Evolutionary conservation across 2,888 invertebrate genomes (phyloP), one percentile per base, ranked within the genome.

Genomic region (Andrena haemorrhoa): DNA sequence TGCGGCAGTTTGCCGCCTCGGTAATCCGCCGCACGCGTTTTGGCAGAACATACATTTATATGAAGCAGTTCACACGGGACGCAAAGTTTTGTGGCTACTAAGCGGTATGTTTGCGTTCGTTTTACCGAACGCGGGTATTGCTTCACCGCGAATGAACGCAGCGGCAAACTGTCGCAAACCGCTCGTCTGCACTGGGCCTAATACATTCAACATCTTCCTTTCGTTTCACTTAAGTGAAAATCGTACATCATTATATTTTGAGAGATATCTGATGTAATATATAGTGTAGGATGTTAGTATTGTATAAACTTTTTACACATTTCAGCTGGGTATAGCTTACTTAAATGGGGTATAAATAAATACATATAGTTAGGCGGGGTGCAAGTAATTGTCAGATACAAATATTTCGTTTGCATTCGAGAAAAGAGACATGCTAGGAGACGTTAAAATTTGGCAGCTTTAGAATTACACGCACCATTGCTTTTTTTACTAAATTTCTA

Each of bases 251-350:
- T 77, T 82, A 82, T 70, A 74, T 83, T 82, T 82, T 77, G 77
- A 69, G 66, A 51, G 74, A 71, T 74, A 71, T 35, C 33, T 26
- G 61, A 63, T 71, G 77, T 83, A 81, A 71, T 73, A 73, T 83
- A 83, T 73, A 76, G 60, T 35, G 51, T 82, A 82, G 63, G 51
- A 61, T 76, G 65, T 83, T 83, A 82, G 76, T 69, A 72, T 83
- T 84, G 84, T 84, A 84, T 68, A 83, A 74, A 84, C 68, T 72
- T 84, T 83, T 80, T 84, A 79, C 74, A 77, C 68, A 68, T 80
- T 84, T 84, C 78, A 83, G 49, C 74, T 71, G 74, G 31, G 75
- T 71, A 76, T 76, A 74, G 71, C 64, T 71, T 73, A 84, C 77
- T 74, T 83, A 80, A 83, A 31, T 61, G 61, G 53, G 58, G 33